Evolutionary conservation across 1,140 invertebrate genomes (phyloP).

Genomic region (Heliconius himera): DNA sequence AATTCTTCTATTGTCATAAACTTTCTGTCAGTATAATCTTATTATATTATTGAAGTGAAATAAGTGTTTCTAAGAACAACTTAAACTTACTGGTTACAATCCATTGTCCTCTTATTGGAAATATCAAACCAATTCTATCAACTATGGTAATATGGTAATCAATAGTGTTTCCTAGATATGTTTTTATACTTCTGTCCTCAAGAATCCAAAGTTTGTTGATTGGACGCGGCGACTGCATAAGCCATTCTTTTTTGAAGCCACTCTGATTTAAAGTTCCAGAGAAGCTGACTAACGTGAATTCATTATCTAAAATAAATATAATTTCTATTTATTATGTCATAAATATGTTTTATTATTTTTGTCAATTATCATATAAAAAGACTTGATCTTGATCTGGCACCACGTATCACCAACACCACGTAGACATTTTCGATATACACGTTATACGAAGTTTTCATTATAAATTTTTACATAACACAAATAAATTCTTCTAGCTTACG

Average conservation of each 20-base stretch:
- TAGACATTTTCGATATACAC: no score
- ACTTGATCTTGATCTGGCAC: no score
- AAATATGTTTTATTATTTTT: no score
- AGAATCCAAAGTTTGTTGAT: background rate
- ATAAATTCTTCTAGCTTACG: no score
- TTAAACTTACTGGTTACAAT: background rate
- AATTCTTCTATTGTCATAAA: no score
- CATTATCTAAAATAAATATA: background rate
- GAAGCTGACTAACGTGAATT: background rate
- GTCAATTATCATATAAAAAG: no score
- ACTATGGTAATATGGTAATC: background rate
- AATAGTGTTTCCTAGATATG: background rate
- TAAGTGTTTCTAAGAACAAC: no score
- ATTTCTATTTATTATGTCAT: background rate
- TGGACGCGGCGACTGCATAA: background rate
- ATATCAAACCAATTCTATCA: background rate
- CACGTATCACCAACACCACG: no score
- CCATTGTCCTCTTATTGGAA: background rate
- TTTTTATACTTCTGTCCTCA: background rate
- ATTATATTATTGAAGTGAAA: no score
- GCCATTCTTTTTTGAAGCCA: background rate
- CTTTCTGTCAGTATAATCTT: no score
- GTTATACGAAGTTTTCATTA: no score
- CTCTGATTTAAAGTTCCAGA: background rate
- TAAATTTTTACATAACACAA: no score